A percentile compares a stretch with the other conserved stretches of the same genome.
Evolutionary conservation across 2,113 vertebrate species (phyloP).

Genomic region (Ornithorhynchus anatinus): DNA sequence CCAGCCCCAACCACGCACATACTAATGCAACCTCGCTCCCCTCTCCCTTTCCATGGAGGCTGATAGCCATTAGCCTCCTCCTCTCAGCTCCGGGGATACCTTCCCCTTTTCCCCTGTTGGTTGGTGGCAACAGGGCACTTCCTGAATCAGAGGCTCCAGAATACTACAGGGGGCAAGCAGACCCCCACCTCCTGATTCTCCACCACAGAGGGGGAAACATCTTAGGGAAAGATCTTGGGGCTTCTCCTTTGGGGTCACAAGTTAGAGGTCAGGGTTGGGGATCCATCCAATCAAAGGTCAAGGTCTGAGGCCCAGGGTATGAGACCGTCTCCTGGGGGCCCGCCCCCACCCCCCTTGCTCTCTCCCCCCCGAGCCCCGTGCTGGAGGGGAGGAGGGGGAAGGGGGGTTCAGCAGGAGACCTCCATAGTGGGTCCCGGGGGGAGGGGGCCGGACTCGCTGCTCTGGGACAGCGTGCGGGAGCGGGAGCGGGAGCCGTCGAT

Average conservation of each 20-base stretch:
- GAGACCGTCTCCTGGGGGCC: constrained; percentile 37
- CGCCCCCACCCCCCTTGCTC: constrained; percentile 33
- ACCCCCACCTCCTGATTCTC: constrained; percentile 4
- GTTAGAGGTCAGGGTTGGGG: constrained; percentile 63
- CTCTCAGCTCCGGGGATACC: constrained; percentile 27
- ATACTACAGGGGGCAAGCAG: not conserved
- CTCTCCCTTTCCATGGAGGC: not conserved
- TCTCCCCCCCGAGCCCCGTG: constrained; percentile 42
- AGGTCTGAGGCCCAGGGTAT: constrained; percentile 33
- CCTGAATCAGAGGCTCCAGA: not conserved
- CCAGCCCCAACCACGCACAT: not conserved
- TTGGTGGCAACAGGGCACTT: not conserved
- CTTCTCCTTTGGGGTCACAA: constrained; percentile 50
- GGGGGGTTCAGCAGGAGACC: constrained; percentile 81
- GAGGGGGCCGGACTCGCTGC: constrained; percentile 80
- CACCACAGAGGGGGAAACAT: constrained; percentile 11
- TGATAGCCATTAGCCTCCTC: not conserved
- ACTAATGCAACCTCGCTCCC: constrained; percentile 2
- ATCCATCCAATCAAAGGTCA: constrained; percentile 56
- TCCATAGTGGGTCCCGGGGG: constrained; percentile 85
- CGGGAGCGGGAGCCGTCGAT: constrained; percentile 84
- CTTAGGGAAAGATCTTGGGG: not conserved
- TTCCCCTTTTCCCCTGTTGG: not conserved
- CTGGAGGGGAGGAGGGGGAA: not conserved
- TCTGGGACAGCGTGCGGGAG: constrained; percentile 87